Evolutionary conservation across 2,888 invertebrate species (phyloP).

Genomic region (Coenonympha glycerion): DNA sequence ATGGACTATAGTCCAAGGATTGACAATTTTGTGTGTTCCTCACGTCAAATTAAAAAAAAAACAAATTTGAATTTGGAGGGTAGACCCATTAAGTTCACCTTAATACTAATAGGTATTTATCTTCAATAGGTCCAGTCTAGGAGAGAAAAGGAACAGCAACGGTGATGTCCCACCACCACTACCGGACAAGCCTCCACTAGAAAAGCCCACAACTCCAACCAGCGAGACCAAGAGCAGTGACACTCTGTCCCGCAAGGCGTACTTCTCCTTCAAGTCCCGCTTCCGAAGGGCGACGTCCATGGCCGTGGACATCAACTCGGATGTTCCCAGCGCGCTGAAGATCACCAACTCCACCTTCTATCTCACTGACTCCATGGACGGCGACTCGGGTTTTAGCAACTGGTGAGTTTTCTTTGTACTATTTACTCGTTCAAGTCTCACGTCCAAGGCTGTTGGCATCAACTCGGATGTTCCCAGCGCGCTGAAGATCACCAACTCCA

Average conservation of each 20-base stretch:
- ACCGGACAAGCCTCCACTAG: constrained; percentile 40
- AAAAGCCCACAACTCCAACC: constrained; percentile 58
- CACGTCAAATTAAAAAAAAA: neutral
- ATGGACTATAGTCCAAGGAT: no score
- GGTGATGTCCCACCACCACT: constrained; percentile 52
- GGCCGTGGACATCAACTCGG: constrained; percentile 69
- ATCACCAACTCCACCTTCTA: constrained; percentile 83
- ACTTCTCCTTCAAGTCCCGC: constrained; percentile 78
- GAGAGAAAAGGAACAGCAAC: constrained; percentile 43
- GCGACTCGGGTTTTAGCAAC: constrained; percentile 78
- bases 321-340: constrained; percentile 72
- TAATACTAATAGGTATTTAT: neutral
- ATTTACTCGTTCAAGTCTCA: constrained; percentile 79
- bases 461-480: constrained; percentile 53
- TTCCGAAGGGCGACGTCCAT: constrained; percentile 78
- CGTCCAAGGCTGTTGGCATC: constrained; percentile 70
- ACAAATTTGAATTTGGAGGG: no score
- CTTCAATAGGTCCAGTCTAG: constrained; percentile 1
- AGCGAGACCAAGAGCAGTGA: constrained; percentile 57
- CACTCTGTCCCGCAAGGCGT: constrained; percentile 63
- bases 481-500: neutral
- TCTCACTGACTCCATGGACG: constrained; percentile 79
- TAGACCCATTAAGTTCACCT: no score
- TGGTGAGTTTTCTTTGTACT: constrained; percentile 54
- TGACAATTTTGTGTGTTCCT: no score